Base-by-base conservation (phyloP, 2,888 invertebrate genomes). In the Melinopterus prodromus region DNA sequence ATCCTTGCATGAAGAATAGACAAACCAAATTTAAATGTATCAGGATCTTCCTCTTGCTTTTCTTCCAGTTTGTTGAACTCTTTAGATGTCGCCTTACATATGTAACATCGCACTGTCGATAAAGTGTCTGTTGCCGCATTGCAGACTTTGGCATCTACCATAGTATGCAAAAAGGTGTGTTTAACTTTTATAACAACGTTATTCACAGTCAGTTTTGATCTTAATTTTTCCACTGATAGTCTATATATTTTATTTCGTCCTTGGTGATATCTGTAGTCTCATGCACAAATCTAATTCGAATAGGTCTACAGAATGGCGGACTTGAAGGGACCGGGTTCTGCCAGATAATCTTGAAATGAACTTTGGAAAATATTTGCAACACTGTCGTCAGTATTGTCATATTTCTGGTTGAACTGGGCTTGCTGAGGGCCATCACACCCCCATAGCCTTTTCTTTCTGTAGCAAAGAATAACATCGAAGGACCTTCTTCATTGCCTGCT, bases 1-100 rank as follows among this genome's bases (percentile, higher is more conserved):
- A 86, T 86, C 79, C 86, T 82, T 6, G 85, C 84, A 80, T 86
- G 86, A 15, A 86, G 79, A 26, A 84, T 79, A 26, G 86, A 86
- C 12, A 79, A 75, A 0, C 70, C 75, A 74, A 79, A 79, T 14
- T 79, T 15, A 26, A 86, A 77, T 36, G 83, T 79, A 16, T 84
- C 83, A 38, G 70, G 70, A 72, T 84, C 83, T 71, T 38, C 79
- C 79, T 81, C 70, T 36, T 71, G 81, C 38, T 38, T 82, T 35
- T 16, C 38, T 26, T 77, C 77, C 70, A 84, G 78, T 70, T 82
- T 70, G 74, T 84, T 85, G 37, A 84, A 82, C 15, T 85, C 76
- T 81, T 83, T 84, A 14, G 84, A 84, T 26, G 84, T 85, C 69
- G 77, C 80, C 6, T 82, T 82, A 81, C 85, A 86, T 70, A 85